Percentiles rank a stretch among this genome's conserved stretches.
Evolutionary conservation across 2,797 vertebrate genomes (phyloP).

Genomic region (Eremophila alpestris): DNA sequence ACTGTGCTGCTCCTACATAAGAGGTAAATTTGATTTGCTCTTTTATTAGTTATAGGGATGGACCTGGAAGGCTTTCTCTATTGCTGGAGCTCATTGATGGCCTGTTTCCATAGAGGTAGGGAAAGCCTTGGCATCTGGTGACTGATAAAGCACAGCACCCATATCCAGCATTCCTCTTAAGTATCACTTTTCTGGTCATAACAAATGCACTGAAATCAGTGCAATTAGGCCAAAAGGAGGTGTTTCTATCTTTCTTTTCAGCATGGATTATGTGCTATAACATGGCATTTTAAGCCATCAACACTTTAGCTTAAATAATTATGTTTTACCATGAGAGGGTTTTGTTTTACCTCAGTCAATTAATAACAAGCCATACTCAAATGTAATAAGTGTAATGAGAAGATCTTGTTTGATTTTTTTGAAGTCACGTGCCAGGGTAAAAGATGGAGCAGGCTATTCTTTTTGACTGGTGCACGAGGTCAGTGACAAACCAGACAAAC

Average conservation of each 20-base stretch:
- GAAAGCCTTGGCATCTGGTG: not conserved
- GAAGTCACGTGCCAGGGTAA: slow-evolving; percentile 56
- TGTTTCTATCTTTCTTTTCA: slow-evolving; percentile 37
- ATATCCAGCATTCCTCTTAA: not conserved
- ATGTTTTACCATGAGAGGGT: slow-evolving; percentile 21
- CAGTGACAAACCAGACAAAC: not conserved
- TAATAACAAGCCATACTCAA: slow-evolving; percentile 51
- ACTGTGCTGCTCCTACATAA: not conserved
- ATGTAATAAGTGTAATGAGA: slow-evolving; percentile 71
- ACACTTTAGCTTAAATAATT: slow-evolving; percentile 67
- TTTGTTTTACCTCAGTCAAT: slow-evolving; percentile 64
- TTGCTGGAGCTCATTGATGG: not conserved
- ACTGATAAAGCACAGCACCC: not conserved
- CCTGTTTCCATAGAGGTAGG: not conserved
- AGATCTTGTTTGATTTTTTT: slow-evolving; percentile 61
- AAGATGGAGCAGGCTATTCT: slow-evolving; percentile 20
- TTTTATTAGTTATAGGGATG: not conserved
- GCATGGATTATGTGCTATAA: slow-evolving; percentile 40
- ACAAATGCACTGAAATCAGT: not conserved
- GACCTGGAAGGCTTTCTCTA: not conserved
- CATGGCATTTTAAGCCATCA: slow-evolving; percentile 51
- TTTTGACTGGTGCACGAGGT: slow-evolving; percentile 1
- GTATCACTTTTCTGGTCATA: not conserved
- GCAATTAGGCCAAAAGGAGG: not conserved
- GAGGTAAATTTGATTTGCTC: not conserved